Evolutionary conservation across 2,113 vertebrate species (phyloP).

Genomic region (Elgaria multicarinata): DNA sequence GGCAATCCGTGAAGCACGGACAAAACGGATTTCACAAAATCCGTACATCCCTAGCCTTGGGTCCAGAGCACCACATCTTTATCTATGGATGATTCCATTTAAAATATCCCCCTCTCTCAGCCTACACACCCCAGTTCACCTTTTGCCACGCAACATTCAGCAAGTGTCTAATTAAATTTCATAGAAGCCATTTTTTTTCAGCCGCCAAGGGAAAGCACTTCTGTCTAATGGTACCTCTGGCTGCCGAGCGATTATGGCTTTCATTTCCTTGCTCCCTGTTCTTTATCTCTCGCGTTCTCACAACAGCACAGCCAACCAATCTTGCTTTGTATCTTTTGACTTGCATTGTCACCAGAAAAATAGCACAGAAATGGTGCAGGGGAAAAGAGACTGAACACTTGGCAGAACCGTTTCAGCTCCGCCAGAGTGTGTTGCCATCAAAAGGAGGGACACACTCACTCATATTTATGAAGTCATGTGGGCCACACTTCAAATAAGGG

Average conservation of each 20-base stretch:
- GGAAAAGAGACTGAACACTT: slow-evolving; percentile 15
- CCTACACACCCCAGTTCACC: background rate
- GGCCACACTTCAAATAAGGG: background rate
- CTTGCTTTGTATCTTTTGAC: slow-evolving; percentile 40
- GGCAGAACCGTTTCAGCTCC: background rate
- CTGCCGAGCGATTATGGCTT: slow-evolving; percentile 42
- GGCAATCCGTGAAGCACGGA: too few species aligned
- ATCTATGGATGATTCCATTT: slow-evolving; percentile 5
- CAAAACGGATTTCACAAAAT: too few species aligned
- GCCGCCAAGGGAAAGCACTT: slow-evolving; percentile 44
- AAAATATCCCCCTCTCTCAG: background rate
- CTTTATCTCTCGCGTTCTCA: slow-evolving; percentile 48
- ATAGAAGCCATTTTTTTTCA: slow-evolving; percentile 51
- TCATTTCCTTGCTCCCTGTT: slow-evolving; percentile 52
- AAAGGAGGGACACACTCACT: background rate
- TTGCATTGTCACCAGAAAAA: slow-evolving; percentile 32
- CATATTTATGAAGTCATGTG: too few species aligned
- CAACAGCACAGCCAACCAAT: slow-evolving; percentile 1
- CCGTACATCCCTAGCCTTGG: background rate
- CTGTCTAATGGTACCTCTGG: slow-evolving; percentile 47
- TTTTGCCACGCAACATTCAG: slow-evolving; percentile 2
- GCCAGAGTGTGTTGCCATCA: background rate
- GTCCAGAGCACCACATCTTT: background rate
- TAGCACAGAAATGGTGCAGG: slow-evolving; percentile 23
- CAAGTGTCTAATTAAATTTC: slow-evolving; percentile 44